phyloP scores from a whole-genome alignment of 1,140 invertebrate genomes.

The Aricia agestis region DNA sequence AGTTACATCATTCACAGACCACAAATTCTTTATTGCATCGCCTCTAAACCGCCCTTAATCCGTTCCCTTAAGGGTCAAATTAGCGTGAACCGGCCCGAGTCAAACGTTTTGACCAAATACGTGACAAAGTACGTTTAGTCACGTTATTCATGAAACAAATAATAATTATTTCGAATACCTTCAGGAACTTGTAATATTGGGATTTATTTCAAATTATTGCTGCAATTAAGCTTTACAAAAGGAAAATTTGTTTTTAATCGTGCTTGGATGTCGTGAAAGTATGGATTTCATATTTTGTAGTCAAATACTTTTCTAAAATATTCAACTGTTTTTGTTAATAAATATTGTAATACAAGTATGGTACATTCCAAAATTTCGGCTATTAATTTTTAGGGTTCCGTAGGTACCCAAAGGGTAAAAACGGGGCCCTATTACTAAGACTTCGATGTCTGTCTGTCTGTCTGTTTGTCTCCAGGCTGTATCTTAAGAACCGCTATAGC shows the following conservation, averaged over 20 bases:
- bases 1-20: slow-evolving; percentile 18
- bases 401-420: too few relatives aligned
- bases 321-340: too few relatives aligned
- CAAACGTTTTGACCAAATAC: slow-evolving; percentile 21
- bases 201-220: background rate
- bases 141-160: slow-evolving; percentile 18
- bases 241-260: background rate
- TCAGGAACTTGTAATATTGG: background rate
- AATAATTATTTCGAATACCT: slow-evolving; percentile 16
- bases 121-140: slow-evolving; percentile 22
- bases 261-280: background rate
- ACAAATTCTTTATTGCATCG: slow-evolving; percentile 21
- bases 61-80: background rate
- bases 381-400: too few relatives aligned
- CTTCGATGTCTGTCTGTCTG: too few relatives aligned
- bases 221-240: background rate
- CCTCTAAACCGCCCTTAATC: background rate
- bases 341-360: too few relatives aligned
- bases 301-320: too few relatives aligned
- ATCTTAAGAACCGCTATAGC: too few relatives aligned
- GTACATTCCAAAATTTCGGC: too few relatives aligned
- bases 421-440: too few relatives aligned
- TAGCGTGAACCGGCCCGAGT: slow-evolving; percentile 18
- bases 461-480: too few relatives aligned
- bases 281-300: too few relatives aligned